Percentiles rank a stretch among this genome's conserved stretches.
phyloP scores from a whole-genome alignment of 2,888 invertebrate species.

The Crioceris asparagi region DNA sequence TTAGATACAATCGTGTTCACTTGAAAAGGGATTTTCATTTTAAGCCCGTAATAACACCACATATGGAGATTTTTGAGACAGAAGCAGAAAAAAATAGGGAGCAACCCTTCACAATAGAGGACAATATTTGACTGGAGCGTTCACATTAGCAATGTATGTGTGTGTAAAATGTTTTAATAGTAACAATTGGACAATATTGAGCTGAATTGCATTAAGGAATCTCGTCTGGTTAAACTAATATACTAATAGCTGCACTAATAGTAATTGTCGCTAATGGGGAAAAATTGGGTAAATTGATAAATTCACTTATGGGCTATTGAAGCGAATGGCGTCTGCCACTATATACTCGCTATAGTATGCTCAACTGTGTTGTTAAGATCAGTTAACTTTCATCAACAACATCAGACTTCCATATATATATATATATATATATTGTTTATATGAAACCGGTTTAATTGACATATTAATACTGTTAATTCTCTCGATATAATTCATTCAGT shows the following conservation, averaged over 20 bases:
- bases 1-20: too few relatives aligned
- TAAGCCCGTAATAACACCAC: too few relatives aligned
- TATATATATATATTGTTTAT: slow-evolving; percentile 23
- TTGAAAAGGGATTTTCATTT: too few relatives aligned
- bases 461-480: slow-evolving; percentile 27
- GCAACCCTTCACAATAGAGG: slow-evolving; percentile 34
- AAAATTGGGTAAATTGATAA: slow-evolving; percentile 44
- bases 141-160: slow-evolving; percentile 33
- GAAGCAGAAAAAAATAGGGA: too few relatives aligned
- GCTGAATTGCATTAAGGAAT: slow-evolving; percentile 42
- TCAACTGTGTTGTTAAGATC: slow-evolving; percentile 20
- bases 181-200: slow-evolving; percentile 42
- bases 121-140: slow-evolving; percentile 36
- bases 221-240: slow-evolving; percentile 40
- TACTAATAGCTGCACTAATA: slow-evolving; percentile 41
- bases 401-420: slow-evolving; percentile 2
- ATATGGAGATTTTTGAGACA: too few relatives aligned
- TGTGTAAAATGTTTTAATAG: slow-evolving; percentile 39
- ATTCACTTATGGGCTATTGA: slow-evolving; percentile 37
- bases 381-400: slow-evolving; percentile 24
- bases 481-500: slow-evolving; percentile 25
- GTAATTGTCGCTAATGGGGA: slow-evolving; percentile 42
- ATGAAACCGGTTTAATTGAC: slow-evolving; percentile 29
- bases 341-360: too few relatives aligned
- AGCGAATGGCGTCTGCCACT: too few relatives aligned